Conservation (phyloP, 1,140 invertebrate species). For the Copidosoma floridanum region DNA sequence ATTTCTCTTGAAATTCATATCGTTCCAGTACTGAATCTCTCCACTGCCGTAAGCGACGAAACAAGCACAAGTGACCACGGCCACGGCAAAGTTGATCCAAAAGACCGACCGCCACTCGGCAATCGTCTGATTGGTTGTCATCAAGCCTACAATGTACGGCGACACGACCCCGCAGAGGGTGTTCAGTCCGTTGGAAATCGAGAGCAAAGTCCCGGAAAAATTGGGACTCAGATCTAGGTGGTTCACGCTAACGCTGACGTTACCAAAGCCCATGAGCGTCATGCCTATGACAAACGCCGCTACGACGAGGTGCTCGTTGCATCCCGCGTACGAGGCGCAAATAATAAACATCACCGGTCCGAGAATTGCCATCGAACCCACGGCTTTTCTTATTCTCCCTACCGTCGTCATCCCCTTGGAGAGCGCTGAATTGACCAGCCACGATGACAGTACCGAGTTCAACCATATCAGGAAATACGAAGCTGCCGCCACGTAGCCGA, state of each 20-base stretch:
- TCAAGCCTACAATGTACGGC: not conserved
- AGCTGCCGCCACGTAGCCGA: not conserved
- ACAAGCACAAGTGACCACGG: not conserved
- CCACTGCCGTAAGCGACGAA: not conserved
- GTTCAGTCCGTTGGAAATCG: slow-evolving; percentile 59
- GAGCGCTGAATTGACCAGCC: not conserved
- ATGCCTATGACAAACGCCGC: slow-evolving; percentile 33
- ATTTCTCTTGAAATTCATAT: too few species aligned
- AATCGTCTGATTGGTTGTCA: not conserved
- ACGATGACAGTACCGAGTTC: not conserved
- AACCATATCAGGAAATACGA: slow-evolving; percentile 7
- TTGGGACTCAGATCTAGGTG: slow-evolving; percentile 60
- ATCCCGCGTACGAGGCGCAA: slow-evolving; percentile 33
- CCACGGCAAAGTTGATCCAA: not conserved
- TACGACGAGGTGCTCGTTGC: slow-evolving; percentile 31
- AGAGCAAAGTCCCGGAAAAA: slow-evolving; percentile 58
- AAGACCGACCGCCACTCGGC: not conserved
- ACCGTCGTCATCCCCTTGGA: not conserved
- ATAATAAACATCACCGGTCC: slow-evolving; percentile 32
- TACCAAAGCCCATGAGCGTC: slow-evolving; percentile 32
- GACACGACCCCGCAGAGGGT: not conserved
- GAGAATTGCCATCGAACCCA: not conserved
- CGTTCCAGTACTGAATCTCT: not conserved
- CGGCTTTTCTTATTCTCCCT: not conserved
- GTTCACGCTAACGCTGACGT: slow-evolving; percentile 42